Conservation (phyloP, 2,797 vertebrate species). For the Sebastes nivosus region DNA sequence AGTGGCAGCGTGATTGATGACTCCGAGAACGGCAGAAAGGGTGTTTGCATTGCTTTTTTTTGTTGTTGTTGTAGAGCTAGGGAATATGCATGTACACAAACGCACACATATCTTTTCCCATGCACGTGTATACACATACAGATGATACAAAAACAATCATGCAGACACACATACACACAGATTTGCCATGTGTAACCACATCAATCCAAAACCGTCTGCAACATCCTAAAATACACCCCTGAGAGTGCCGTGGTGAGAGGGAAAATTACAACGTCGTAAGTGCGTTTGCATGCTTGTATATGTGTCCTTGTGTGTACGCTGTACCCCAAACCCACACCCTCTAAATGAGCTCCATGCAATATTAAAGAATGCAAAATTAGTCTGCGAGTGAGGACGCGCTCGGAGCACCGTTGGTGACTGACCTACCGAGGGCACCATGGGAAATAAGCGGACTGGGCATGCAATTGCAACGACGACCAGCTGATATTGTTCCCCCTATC, state of each 20-base stretch:
- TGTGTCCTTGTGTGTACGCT: conserved; percentile 26
- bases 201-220: conserved; percentile 83
- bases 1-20: conserved; percentile 95
- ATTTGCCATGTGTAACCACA: conserved; percentile 85
- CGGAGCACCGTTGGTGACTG: conserved; percentile 65
- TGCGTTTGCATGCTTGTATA: conserved; percentile 50
- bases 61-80: conserved; percentile 78
- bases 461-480: conserved; percentile 52
- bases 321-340: conserved; percentile 82
- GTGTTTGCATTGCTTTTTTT: conserved; percentile 85
- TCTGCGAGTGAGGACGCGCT: conserved; percentile 57
- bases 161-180: conserved; percentile 10
- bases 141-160: conserved; percentile 28
- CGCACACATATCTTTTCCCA: not conserved
- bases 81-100: conserved; percentile 39
- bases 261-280: conserved; percentile 57
- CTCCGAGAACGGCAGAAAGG: conserved; percentile 85
- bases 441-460: conserved; percentile 79
- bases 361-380: conserved; percentile 89
- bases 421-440: conserved; percentile 77
- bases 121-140: conserved; percentile 23
- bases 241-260: conserved; percentile 48
- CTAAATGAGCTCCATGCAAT: conserved; percentile 97
- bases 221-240: conserved; percentile 68
- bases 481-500: conserved; percentile 61